Conservation (phyloP, 2,797 vertebrate genomes). For the Lacerta agilis region DNA sequence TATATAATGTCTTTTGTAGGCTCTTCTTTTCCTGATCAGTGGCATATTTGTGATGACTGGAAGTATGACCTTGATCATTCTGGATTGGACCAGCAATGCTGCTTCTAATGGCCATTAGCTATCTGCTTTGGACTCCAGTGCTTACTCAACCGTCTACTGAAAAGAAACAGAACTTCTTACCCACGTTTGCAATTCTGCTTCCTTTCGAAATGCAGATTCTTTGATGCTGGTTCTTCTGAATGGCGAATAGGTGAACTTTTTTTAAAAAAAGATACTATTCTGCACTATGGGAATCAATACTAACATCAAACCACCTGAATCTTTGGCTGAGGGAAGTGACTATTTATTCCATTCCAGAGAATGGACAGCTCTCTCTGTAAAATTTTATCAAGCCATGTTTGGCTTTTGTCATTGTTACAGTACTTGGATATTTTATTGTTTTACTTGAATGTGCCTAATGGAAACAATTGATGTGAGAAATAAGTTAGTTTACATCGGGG, state of each 20-base stretch:
- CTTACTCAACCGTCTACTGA: slow-evolving; percentile 76
- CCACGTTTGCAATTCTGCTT: slow-evolving; percentile 76
- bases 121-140: slow-evolving; percentile 70
- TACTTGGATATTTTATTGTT: slow-evolving; percentile 84
- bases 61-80: slow-evolving; percentile 90
- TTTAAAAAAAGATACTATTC: slow-evolving; percentile 75
- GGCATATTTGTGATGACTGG: slow-evolving; percentile 90
- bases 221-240: slow-evolving; percentile 79
- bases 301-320: slow-evolving; percentile 77
- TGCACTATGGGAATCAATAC: slow-evolving; percentile 76
- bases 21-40: slow-evolving; percentile 84
- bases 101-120: slow-evolving; percentile 81
- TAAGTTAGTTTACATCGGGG: slow-evolving; percentile 78
- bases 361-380: slow-evolving; percentile 87
- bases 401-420: slow-evolving; percentile 82
- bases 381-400: slow-evolving; percentile 90
- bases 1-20: slow-evolving; percentile 79
- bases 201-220: slow-evolving; percentile 79
- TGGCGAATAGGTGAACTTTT: slow-evolving; percentile 79
- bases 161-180: slow-evolving; percentile 65
- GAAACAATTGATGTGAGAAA: slow-evolving; percentile 84
- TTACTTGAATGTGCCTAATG: slow-evolving; percentile 89
- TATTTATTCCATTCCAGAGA: slow-evolving; percentile 96
- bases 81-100: slow-evolving; percentile 87
- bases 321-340: slow-evolving; percentile 83